Conservation (phyloP, 2,888 invertebrate genomes). For the Apoda limacodes region DNA sequence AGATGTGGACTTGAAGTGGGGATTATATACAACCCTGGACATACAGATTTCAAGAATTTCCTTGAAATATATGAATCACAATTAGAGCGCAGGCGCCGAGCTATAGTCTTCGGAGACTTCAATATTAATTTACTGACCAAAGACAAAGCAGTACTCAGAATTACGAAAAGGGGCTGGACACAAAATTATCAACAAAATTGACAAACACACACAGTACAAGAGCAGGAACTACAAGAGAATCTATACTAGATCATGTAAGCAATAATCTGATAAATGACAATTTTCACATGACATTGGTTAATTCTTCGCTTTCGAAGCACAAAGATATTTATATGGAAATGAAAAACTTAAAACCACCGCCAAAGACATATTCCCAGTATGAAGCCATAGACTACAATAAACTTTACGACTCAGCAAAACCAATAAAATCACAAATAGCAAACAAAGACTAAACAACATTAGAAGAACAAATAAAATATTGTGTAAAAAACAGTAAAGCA, state of each 20-base stretch:
- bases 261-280: slow-evolving; percentile 14
- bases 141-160: slow-evolving; percentile 3
- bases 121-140: slow-evolving; percentile 12
- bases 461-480: background rate
- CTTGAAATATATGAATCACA: slow-evolving; percentile 8
- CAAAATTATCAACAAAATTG: slow-evolving; percentile 15
- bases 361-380: slow-evolving; percentile 6
- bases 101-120: slow-evolving; percentile 14
- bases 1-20: slow-evolving; percentile 7
- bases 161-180: slow-evolving; percentile 11
- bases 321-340: slow-evolving; percentile 15
- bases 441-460: slow-evolving; percentile 1
- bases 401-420: slow-evolving; percentile 6
- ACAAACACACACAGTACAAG: slow-evolving; percentile 14
- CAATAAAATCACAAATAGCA: slow-evolving; percentile 4
- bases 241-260: slow-evolving; percentile 16
- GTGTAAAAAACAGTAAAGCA: slow-evolving; percentile 1
- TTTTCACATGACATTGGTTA: slow-evolving; percentile 9
- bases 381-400: slow-evolving; percentile 13
- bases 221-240: slow-evolving; percentile 11
- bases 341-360: slow-evolving; percentile 12
- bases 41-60: slow-evolving; percentile 10
- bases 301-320: slow-evolving; percentile 15
- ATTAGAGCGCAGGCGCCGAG: slow-evolving; percentile 7
- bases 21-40: slow-evolving; percentile 8